Percentiles rank a stretch among this genome's conserved stretches.
Conservation (phyloP, 2,113 vertebrate species). For the Tinamus guttatus region DNA sequence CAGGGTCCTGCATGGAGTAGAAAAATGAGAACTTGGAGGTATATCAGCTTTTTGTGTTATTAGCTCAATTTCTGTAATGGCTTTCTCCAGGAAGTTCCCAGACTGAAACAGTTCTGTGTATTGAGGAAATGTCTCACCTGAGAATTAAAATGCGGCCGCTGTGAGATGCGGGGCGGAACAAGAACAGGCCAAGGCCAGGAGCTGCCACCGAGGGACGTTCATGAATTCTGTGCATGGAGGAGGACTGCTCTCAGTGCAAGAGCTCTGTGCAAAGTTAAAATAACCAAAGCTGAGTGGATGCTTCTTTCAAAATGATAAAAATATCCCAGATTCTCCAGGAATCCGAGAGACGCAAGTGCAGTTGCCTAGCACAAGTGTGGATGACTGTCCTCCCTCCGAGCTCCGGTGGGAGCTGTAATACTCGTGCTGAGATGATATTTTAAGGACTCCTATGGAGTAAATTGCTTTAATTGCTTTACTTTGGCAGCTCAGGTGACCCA, state of each 20-base stretch:
- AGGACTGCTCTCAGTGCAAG: neutral
- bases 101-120: neutral
- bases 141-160: neutral
- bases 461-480: neutral
- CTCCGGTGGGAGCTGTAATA: neutral
- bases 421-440: neutral
- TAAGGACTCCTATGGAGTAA: neutral
- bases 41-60: neutral
- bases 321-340: constrained; percentile 15
- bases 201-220: neutral
- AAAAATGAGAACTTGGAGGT: neutral
- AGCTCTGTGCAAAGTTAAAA: neutral
- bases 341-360: neutral
- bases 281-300: neutral
- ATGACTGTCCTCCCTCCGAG: constrained; percentile 45
- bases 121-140: neutral
- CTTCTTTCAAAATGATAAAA: constrained; percentile 39
- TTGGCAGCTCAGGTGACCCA: neutral
- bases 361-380: constrained; percentile 40
- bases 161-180: neutral
- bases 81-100: constrained; percentile 3
- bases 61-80: neutral
- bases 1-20: neutral
- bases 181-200: neutral
- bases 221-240: neutral